Conservation (phyloP, 2,888 invertebrate genomes). For the Caenorhabditis panamensis region DNA sequence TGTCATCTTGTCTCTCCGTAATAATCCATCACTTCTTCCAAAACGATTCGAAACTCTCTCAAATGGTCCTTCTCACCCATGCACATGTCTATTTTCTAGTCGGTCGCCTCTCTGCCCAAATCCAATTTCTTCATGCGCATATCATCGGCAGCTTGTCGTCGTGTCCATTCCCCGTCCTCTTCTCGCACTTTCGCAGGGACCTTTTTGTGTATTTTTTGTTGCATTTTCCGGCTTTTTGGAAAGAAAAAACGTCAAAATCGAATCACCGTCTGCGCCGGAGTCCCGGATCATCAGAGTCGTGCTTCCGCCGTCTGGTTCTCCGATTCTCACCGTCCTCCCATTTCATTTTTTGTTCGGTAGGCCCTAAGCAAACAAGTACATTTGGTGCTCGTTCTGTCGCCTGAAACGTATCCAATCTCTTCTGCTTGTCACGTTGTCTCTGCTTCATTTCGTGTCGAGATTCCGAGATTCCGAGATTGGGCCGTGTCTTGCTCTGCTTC, state of each 20-base stretch:
- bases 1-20: conserved; percentile 14
- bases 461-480: conserved; percentile 9
- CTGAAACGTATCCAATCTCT: conserved; percentile 43
- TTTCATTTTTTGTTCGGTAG: conserved; percentile 35
- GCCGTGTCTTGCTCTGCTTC: too few species aligned
- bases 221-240: conserved; percentile 25
- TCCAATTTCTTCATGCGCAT: conserved; percentile 60
- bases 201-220: conserved; percentile 41
- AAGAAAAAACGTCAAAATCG: conserved; percentile 44
- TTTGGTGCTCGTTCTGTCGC: conserved; percentile 32
- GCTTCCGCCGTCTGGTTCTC: not conserved
- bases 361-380: conserved; percentile 50
- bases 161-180: conserved; percentile 26
- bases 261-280: conserved; percentile 35
- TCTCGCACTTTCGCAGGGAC: conserved; percentile 47
- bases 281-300: conserved; percentile 25
- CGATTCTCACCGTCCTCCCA: conserved; percentile 54
- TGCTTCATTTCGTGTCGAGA: conserved; percentile 16
- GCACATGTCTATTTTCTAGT: conserved; percentile 47
- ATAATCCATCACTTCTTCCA: conserved; percentile 32
- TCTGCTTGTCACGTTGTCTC: not conserved
- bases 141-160: conserved; percentile 43
- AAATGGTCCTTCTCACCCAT: conserved; percentile 31
- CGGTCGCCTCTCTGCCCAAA: conserved; percentile 38
- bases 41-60: conserved; percentile 22